These are phyloP conservation scores for Naso thynnoides DNA, from an alignment of 2,797 vertebrate genomes.

Conservation along the genomic window DNA sequence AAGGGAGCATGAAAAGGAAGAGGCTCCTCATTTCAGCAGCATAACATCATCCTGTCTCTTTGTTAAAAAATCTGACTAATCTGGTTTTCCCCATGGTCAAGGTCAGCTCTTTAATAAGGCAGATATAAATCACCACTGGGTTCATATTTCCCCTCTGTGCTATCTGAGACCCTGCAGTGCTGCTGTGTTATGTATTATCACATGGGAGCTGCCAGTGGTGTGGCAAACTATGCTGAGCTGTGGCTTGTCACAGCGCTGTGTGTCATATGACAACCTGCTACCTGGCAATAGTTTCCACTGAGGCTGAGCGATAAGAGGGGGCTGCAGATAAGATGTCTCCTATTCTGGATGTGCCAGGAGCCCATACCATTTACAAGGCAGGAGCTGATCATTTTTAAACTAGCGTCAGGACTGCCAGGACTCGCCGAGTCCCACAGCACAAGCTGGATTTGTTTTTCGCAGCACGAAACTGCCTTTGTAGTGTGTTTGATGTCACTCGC, in stretches of 20 bases:
- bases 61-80: conserved; percentile 72
- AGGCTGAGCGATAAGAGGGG: conserved; percentile 74
- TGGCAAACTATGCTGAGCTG: conserved; percentile 64
- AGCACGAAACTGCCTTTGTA: conserved; percentile 38
- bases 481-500: conserved; percentile 44
- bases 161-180: conserved; percentile 69
- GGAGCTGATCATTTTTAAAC: conserved; percentile 68
- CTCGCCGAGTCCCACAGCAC: conserved; percentile 28
- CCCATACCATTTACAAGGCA: conserved; percentile 69
- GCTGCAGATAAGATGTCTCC: conserved; percentile 76
- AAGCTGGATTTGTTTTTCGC: conserved; percentile 55
- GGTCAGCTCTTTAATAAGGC: conserved; percentile 80
- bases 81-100: conserved; percentile 71
- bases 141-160: conserved; percentile 68
- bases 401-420: conserved; percentile 36
- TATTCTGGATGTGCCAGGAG: conserved; percentile 70
- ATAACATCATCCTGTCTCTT: conserved; percentile 56
- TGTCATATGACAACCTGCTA: conserved; percentile 79
- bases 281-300: conserved; percentile 75
- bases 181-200: conserved; percentile 76
- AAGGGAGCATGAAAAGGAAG: conserved; percentile 37
- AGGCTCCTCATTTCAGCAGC: conserved; percentile 56
- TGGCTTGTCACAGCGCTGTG: conserved; percentile 62
- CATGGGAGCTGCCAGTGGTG: conserved; percentile 65
- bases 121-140: conserved; percentile 76